A percentile compares a stretch with the other conserved stretches of the same genome.
Evolutionary conservation across 2,113 vertebrate genomes (phyloP).

Genomic region (Acanthochromis polyacanthus): DNA sequence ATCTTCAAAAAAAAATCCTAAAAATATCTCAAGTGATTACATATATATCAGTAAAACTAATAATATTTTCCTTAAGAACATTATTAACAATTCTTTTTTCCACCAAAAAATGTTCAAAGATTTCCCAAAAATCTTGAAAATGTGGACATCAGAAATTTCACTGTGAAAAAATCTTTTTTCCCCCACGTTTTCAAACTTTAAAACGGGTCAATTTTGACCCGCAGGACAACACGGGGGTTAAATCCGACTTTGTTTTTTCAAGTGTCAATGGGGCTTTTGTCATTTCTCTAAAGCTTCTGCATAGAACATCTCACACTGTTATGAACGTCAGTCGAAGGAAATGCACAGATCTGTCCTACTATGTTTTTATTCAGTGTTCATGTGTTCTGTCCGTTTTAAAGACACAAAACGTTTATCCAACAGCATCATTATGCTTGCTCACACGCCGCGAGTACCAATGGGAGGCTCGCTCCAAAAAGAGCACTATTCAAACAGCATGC

Average conservation of each 20-base stretch:
- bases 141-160: no score
- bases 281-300: conserved; percentile 28
- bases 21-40: no score
- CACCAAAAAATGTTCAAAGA: no score
- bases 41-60: no score
- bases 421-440: conserved; percentile 62
- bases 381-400: conserved; percentile 22
- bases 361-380: conserved; percentile 3
- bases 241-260: neutral
- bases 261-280: conserved; percentile 1
- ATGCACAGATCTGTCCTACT: conserved; percentile 3
- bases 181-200: no score
- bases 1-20: no score
- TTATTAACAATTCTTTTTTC: no score
- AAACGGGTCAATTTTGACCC: no score
- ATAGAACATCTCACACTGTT: neutral
- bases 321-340: neutral
- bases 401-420: conserved; percentile 36
- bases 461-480: conserved; percentile 60
- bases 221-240: no score
- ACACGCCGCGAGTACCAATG: conserved; percentile 60
- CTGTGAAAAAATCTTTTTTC: no score
- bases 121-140: no score
- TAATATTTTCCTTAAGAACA: no score
- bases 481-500: conserved; percentile 66